A percentile compares a stretch with the other conserved stretches of the same genome.
These are phyloP conservation scores for Atta texana DNA, from an alignment of 1,140 invertebrate species.

Conservation along the genomic window DNA sequence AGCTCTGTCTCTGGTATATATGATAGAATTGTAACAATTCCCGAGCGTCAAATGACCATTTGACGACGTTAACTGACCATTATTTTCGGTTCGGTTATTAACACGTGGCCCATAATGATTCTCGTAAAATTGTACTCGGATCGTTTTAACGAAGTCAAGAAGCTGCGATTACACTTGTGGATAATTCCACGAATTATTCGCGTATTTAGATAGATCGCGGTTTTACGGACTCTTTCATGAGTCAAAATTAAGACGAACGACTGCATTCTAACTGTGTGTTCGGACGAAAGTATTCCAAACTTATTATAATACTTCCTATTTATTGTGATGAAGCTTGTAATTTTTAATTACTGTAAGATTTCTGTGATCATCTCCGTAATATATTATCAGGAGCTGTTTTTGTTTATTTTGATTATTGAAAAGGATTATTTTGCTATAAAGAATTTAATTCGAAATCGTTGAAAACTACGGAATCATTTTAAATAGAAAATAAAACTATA, in stretches of 20 bases:
- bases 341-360: not conserved
- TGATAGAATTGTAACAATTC: not conserved
- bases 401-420: not conserved
- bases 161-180: not conserved
- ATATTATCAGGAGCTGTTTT: not conserved
- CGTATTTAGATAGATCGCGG: conserved; percentile 6
- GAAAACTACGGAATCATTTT: not conserved
- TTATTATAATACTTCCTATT: not conserved
- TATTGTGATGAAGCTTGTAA: not conserved
- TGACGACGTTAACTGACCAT: not conserved
- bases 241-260: not conserved
- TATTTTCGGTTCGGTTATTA: conserved; percentile 23
- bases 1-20: not conserved
- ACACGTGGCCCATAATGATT: conserved; percentile 46
- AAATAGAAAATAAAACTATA: not conserved
- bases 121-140: conserved; percentile 13
- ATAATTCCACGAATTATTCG: conserved; percentile 42
- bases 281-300: not conserved
- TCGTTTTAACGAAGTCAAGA: not conserved
- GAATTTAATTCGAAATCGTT: not conserved
- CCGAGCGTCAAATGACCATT: not conserved
- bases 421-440: not conserved
- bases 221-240: conserved; percentile 17
- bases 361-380: not conserved
- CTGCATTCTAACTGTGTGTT: not conserved